phyloP scores from a whole-genome alignment of 2,888 invertebrate genomes.

The Andrena marginata region DNA sequence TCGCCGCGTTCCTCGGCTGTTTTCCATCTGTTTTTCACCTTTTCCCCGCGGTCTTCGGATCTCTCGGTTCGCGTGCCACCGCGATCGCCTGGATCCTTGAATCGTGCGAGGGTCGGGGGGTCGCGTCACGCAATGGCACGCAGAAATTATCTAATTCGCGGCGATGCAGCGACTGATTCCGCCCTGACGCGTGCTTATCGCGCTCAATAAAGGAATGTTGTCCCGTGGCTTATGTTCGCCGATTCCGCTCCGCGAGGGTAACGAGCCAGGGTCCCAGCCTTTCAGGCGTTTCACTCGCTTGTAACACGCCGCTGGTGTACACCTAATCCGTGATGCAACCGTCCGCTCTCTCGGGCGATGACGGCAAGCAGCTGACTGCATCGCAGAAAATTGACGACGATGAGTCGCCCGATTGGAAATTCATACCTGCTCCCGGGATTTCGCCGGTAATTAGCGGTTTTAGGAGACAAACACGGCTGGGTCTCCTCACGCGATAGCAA shows the following conservation, averaged over 20 bases:
- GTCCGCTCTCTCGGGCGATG: background rate
- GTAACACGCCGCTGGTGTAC: background rate
- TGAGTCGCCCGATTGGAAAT: conserved; percentile 46
- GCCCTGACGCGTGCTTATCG: conserved; percentile 4
- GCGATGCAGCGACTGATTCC: background rate
- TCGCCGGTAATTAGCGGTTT: conserved; percentile 36
- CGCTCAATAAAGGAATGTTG: conserved; percentile 22
- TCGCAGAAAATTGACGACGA: conserved; percentile 49
- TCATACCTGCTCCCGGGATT: background rate
- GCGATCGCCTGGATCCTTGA: conserved; percentile 28
- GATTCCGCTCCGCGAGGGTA: background rate
- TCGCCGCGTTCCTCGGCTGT: no score
- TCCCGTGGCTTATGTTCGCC: background rate
- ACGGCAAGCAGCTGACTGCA: conserved; percentile 16
- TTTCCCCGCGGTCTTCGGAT: background rate
- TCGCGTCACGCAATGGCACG: conserved; percentile 8
- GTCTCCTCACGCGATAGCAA: background rate
- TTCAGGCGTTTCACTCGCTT: conserved; percentile 8
- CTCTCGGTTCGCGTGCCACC: background rate
- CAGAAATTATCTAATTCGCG: background rate
- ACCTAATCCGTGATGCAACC: conserved; percentile 36
- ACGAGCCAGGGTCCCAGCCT: background rate
- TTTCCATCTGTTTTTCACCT: background rate
- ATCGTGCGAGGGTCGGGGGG: background rate
- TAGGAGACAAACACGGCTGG: background rate